Base-by-base conservation (phyloP, 2,888 invertebrate species). In the Papilio demoleus region DNA sequence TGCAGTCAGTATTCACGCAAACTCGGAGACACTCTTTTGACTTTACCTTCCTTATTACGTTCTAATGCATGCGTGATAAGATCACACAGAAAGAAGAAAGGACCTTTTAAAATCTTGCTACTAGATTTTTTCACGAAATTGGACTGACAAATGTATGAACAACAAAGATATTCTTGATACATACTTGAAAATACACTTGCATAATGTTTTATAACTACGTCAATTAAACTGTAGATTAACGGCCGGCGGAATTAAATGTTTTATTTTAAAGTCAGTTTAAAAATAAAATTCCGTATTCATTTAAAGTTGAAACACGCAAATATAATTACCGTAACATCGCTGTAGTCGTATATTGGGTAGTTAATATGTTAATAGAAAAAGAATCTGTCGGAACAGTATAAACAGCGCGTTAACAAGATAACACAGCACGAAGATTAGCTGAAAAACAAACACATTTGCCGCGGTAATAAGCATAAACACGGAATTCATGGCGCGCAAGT, bases 401-500 rank as follows among this genome's bases (percentile, higher is more conserved):
- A 59, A 73, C 67, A 69, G 69, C 65, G 53, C 75, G 74, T 72
- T 73, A 76, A 65, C 31, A 65, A 45, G 38, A 60, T 36, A 60
- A 62, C 67, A 62, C 22, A 80, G 78, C 74, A 75, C 72, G 76
- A 77, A 77, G 73, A 73, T 76, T 77, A 75, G 74, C 79, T 79
- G 76, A 78, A 80, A 83, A 85, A 83, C 68, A 75, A 77, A 76
- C 79, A 80, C 83, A 86, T 85, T 83, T 76, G 74, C 77, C 62
- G 70, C 70, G 70, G 82, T 79, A 85, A 83, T 87, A 85, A 86
- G 79, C 80, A 81, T 84, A 84, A 84, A 83, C 81, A 81, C 76
- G 72, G 82, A 86, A 85, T 86, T 86, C 86, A 84, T 81, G 79
- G 80, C 76, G 79, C 76, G 77, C 83, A 82, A 87, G 81, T 88